phyloP scores from a whole-genome alignment of 1,140 invertebrate genomes.

The Nomia melanderi region DNA sequence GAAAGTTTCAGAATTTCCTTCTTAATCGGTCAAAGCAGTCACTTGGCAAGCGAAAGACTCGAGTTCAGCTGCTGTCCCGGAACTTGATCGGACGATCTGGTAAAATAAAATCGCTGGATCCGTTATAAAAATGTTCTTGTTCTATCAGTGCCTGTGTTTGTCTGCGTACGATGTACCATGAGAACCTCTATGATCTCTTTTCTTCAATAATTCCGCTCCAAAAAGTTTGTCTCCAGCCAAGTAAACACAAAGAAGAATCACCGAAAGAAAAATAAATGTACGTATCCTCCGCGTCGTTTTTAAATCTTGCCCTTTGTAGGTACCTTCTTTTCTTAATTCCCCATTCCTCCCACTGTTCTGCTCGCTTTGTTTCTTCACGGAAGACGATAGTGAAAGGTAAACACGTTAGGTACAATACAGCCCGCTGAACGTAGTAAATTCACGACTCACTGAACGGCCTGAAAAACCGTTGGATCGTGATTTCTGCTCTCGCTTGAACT shows the following conservation, averaged over 20 bases:
- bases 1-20: too few species aligned
- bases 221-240: background rate
- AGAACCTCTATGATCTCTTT: background rate
- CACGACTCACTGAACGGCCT: background rate
- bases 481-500: background rate
- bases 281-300: background rate
- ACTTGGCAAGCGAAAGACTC: too few species aligned
- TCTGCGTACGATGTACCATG: too few species aligned
- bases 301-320: background rate
- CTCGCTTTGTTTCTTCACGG: conserved; percentile 9
- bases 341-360: conserved; percentile 2
- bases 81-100: too few species aligned
- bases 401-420: background rate
- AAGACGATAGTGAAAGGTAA: background rate
- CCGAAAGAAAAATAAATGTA: background rate
- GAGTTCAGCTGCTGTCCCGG: too few species aligned
- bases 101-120: too few species aligned
- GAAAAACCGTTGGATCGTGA: background rate
- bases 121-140: too few species aligned
- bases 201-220: conserved; percentile 11
- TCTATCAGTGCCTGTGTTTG: too few species aligned
- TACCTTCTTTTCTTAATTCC: background rate
- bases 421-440: background rate
- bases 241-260: background rate
- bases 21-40: too few species aligned